Evolutionary conservation across 2,113 vertebrate genomes (phyloP).

Genomic region (Serinus canaria): DNA sequence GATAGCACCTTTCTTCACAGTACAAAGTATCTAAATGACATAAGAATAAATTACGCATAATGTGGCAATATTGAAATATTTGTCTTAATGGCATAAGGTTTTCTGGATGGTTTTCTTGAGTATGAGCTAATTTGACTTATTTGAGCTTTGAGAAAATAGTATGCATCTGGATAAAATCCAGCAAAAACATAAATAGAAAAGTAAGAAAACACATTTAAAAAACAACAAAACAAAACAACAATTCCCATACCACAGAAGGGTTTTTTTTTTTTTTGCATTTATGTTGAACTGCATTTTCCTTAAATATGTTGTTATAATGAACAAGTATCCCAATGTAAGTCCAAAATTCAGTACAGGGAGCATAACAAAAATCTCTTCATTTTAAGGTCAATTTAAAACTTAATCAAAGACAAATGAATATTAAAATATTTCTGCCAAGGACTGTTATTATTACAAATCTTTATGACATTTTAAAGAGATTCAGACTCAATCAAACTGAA

Average conservation of each 20-base stretch:
- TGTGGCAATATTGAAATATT: background rate
- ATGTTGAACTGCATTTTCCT: background rate
- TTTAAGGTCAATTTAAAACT: constrained; percentile 61
- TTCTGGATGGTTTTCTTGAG: background rate
- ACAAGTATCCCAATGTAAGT: background rate
- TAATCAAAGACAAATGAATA: constrained; percentile 61
- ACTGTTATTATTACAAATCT: constrained; percentile 50
- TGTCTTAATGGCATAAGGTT: background rate
- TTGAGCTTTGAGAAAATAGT: background rate
- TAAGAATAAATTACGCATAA: background rate
- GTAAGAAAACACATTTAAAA: background rate
- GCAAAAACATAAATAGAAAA: background rate
- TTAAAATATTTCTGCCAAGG: constrained; percentile 39
- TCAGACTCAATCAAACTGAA: constrained; percentile 51
- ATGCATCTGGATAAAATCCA: background rate
- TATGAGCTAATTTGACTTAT: background rate
- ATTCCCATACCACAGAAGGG: background rate
- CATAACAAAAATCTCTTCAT: constrained; percentile 14
- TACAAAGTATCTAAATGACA: background rate
- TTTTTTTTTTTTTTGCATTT: background rate
- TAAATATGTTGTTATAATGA: background rate
- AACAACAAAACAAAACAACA: background rate
- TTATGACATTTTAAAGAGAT: constrained; percentile 41
- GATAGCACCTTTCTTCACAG: background rate
- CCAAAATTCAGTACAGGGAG: background rate